A percentile compares a stretch with the other conserved stretches of the same genome.
Evolutionary conservation across 2,888 invertebrate genomes (phyloP).

Genomic region (Athrips mouffetella): DNA sequence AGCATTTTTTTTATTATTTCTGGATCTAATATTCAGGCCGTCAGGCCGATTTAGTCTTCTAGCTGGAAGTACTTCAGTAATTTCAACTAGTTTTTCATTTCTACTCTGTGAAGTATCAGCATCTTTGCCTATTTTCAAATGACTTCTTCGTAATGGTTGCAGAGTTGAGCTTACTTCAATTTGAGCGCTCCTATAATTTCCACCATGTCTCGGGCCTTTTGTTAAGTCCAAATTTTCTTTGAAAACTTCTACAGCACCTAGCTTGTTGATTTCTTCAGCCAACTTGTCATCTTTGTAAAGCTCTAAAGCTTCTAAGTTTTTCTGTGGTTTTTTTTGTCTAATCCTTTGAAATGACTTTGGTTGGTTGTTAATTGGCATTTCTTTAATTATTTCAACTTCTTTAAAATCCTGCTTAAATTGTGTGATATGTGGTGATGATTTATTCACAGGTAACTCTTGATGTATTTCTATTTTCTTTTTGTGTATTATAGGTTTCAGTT

Average conservation of each 20-base stretch:
- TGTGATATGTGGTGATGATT: constrained; percentile 52
- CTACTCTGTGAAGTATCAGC: constrained; percentile 53
- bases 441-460: constrained; percentile 57
- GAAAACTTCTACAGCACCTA: constrained; percentile 67
- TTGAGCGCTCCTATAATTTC: constrained; percentile 59
- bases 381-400: constrained; percentile 66
- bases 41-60: constrained; percentile 36
- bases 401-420: constrained; percentile 67
- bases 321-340: constrained; percentile 37
- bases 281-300: constrained; percentile 64
- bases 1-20: constrained; percentile 36
- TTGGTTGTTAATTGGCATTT: constrained; percentile 46
- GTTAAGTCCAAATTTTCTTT: constrained; percentile 50
- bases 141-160: constrained; percentile 15
- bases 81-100: constrained; percentile 41
- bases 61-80: constrained; percentile 29
- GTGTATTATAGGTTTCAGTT: constrained; percentile 47
- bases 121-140: constrained; percentile 33
- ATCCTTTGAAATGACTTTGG: neutral
- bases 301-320: constrained; percentile 50
- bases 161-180: constrained; percentile 23
- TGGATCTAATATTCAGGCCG: constrained; percentile 39
- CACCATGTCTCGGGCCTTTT: constrained; percentile 63
- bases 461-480: constrained; percentile 66
- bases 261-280: constrained; percentile 62